Conservation (phyloP, 2,888 invertebrate species). For the Mimachlamys varia region DNA sequence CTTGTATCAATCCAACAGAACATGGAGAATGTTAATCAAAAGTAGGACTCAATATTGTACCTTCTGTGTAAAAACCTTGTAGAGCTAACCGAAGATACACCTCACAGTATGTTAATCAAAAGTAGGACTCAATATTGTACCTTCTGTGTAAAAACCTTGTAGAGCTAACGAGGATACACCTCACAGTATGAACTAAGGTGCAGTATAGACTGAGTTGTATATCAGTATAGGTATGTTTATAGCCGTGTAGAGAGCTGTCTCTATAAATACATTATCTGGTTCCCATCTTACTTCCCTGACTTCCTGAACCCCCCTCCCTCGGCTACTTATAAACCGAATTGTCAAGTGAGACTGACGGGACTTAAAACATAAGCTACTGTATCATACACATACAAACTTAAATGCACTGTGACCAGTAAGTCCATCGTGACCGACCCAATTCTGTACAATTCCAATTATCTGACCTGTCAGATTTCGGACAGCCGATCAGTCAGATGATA, state of each 20-base stretch:
- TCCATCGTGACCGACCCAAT: too few species aligned
- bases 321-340: background rate
- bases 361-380: background rate
- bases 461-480: background rate
- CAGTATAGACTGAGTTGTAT: background rate
- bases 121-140: background rate
- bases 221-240: background rate
- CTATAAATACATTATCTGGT: constrained; percentile 5
- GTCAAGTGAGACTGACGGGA: background rate
- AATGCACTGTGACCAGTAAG: background rate
- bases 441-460: too few species aligned
- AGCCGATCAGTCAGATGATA: background rate
- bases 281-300: background rate
- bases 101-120: background rate
- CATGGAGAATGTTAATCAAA: background rate
- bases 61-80: background rate
- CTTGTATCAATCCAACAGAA: background rate
- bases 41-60: background rate
- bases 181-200: background rate
- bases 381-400: too few species aligned
- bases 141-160: background rate
- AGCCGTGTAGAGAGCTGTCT: background rate
- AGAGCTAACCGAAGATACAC: background rate
- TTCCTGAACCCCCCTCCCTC: constrained; percentile 10
- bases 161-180: background rate